These are phyloP conservation scores for Anser cygnoides DNA, from an alignment of 2,113 vertebrate genomes.

Conservation along the genomic window DNA sequence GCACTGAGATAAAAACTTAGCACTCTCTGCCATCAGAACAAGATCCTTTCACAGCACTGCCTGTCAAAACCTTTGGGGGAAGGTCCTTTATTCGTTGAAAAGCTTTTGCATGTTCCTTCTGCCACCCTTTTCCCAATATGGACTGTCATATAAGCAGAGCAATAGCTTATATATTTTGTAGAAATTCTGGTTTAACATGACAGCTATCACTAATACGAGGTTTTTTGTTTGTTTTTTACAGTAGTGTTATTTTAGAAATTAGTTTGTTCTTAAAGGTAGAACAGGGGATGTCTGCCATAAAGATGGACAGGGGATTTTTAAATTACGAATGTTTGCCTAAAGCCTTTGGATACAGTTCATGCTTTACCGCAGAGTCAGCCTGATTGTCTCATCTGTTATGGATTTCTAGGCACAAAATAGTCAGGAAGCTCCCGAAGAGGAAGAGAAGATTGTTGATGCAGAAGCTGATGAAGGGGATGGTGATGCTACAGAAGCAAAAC, in stretches of 20 bases:
- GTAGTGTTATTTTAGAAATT: not conserved
- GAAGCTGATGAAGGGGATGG: conserved; percentile 91
- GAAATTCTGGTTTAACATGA: not conserved
- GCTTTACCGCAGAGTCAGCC: not conserved
- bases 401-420: conserved; percentile 37
- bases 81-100: not conserved
- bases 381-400: not conserved
- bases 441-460: conserved; percentile 82
- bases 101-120: not conserved
- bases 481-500: conserved; percentile 89
- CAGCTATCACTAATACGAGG: not conserved
- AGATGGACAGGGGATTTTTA: not conserved
- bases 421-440: conserved; percentile 75
- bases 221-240: not conserved
- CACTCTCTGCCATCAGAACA: not conserved
- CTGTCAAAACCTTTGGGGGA: not conserved
- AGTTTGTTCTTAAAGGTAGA: not conserved
- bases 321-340: not conserved
- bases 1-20: not conserved
- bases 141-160: not conserved
- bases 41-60: not conserved
- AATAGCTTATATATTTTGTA: not conserved
- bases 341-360: not conserved
- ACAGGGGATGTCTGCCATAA: not conserved
- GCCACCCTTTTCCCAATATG: not conserved